Percentiles rank a stretch among this genome's conserved stretches.
phyloP scores from a whole-genome alignment of 2,888 invertebrate species.

The Oscheius sp. region DNA sequence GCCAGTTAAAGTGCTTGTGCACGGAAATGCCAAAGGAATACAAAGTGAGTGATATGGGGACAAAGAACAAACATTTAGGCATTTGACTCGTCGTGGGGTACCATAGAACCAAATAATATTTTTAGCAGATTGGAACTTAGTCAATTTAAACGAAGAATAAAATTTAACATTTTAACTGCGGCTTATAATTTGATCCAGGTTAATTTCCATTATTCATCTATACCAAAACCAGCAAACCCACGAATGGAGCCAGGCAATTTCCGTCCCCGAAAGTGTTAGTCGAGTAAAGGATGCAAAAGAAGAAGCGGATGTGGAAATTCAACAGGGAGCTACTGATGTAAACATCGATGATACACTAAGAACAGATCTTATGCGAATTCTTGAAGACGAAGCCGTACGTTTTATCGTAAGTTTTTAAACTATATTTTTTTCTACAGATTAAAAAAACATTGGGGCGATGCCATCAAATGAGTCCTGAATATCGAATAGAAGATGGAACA shows the following conservation, averaged over 20 bases:
- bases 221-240: slow-evolving; percentile 29
- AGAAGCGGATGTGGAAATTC: slow-evolving; percentile 23
- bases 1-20: slow-evolving; percentile 65
- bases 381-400: slow-evolving; percentile 30
- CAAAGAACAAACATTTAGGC: slow-evolving; percentile 5
- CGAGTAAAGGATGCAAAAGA: slow-evolving; percentile 24
- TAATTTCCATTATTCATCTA: not conserved
- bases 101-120: slow-evolving; percentile 44
- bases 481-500: slow-evolving; percentile 58
- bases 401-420: not conserved
- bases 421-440: slow-evolving; percentile 10
- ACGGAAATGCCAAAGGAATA: slow-evolving; percentile 60
- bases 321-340: slow-evolving; percentile 11
- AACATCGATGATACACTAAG: slow-evolving; percentile 11
- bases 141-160: slow-evolving; percentile 46
- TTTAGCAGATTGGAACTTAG: slow-evolving; percentile 39
- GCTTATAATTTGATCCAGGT: slow-evolving; percentile 55
- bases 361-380: slow-evolving; percentile 12
- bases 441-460: slow-evolving; percentile 25
- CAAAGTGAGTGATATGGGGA: slow-evolving; percentile 43
- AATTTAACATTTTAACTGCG: slow-evolving; percentile 52
- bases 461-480: slow-evolving; percentile 32
- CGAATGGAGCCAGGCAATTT: slow-evolving; percentile 25
- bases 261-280: slow-evolving; percentile 12
- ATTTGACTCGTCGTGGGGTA: slow-evolving; percentile 38